Evolutionary conservation across 2,888 invertebrate species (phyloP).

Genomic region (Cheilosia variabilis): DNA sequence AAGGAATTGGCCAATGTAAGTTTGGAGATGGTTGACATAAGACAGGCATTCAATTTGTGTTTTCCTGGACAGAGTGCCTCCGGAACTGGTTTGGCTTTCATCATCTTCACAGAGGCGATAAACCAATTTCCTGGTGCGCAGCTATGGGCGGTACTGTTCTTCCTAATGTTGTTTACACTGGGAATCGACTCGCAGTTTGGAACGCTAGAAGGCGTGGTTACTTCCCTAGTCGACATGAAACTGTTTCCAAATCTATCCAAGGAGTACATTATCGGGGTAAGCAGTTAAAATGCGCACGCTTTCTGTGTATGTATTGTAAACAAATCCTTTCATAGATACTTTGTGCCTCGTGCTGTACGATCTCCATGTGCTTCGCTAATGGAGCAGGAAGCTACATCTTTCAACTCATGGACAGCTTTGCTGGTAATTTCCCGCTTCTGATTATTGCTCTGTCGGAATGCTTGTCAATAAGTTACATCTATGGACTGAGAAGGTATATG

Average conservation of each 20-base stretch:
- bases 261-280: slow-evolving; percentile 92
- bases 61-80: slow-evolving; percentile 91
- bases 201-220: slow-evolving; percentile 97
- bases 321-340: slow-evolving; percentile 82
- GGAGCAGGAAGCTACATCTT: slow-evolving; percentile 97
- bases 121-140: slow-evolving; percentile 98
- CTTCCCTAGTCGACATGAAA: slow-evolving; percentile 97
- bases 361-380: slow-evolving; percentile 96
- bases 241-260: slow-evolving; percentile 95
- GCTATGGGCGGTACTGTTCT: slow-evolving; percentile 98
- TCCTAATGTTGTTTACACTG: slow-evolving; percentile 97
- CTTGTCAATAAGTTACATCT: slow-evolving; percentile 95
- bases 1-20: slow-evolving; percentile 95
- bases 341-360: slow-evolving; percentile 91
- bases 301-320: background rate
- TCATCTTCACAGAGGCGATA: slow-evolving; percentile 98
- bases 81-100: slow-evolving; percentile 97
- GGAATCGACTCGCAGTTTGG: slow-evolving; percentile 99
- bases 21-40: slow-evolving; percentile 75
- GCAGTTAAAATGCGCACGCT: slow-evolving; percentile 14
- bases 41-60: slow-evolving; percentile 1
- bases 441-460: slow-evolving; percentile 97
- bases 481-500: slow-evolving; percentile 92
- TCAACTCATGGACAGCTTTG: slow-evolving; percentile 96
- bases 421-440: slow-evolving; percentile 95